Evolutionary conservation across 2,113 vertebrate genomes (phyloP), one percentile per base, ranked within the genome.

Genomic region (Sinosuthora webbiana): DNA sequence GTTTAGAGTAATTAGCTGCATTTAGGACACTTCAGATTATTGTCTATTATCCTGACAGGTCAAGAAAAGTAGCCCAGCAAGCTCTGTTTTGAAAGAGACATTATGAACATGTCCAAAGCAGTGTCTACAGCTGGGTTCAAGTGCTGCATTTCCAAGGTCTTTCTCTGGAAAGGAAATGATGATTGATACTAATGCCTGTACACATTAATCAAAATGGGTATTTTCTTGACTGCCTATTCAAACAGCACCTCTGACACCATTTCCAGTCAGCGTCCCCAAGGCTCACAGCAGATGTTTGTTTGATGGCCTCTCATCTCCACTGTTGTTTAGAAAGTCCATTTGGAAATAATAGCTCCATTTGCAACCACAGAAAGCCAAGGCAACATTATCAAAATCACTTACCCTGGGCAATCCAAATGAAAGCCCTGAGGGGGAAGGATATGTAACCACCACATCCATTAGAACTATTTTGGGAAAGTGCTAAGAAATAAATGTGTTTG

Each of bases 281-380:
- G 82, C 50, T 93, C 88, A 27, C 21, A 52, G 83, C 91, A 95
- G 81, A 80, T 68, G 57, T 89, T 83, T 82, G 42, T 83, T 90
- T 85, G 76, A 69, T 94, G 76, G 76, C 24, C 39, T 62, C 80
- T 92, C 82, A 86, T 85, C 59, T 63, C 50, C 47, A 53, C 39
- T 60, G 78, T 37, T 93, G 74, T 86, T 87, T 87, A 78, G 63
- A 82, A 97, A 93, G 86, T 79, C 87, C 89, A 55, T 93, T 96
- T 97, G 75, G 74, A 96, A 97, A 88, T 89, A 95, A 91, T 68
- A 83, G 80, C 39, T 74, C 42, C 53, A 33, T 91, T 96, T 87
- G 59, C 49, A 88, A 77, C 28, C 89, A 73, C 80, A 94, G 87
- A 87, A 91, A 95, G 41, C 62, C 81, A 53, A 60, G 62, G 65